These are phyloP conservation scores for Nemotelus nigrinus DNA, from an alignment of 2,888 invertebrate genomes.

Conservation along the genomic window DNA sequence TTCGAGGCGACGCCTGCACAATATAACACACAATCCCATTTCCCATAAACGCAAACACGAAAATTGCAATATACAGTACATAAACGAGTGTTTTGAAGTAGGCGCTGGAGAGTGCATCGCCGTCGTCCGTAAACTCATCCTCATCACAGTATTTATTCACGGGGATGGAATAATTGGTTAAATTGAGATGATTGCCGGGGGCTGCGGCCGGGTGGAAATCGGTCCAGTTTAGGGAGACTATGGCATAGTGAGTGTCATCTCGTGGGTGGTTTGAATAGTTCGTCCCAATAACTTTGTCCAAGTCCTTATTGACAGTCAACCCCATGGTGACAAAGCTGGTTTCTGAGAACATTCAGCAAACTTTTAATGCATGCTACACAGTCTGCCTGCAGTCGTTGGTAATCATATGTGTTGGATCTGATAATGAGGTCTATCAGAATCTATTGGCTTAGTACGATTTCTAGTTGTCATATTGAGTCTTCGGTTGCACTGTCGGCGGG, in stretches of 20 bases:
- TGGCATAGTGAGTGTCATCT: background rate
- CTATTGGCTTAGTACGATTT: too few species aligned
- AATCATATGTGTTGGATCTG: too few species aligned
- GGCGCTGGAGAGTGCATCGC: conserved; percentile 62
- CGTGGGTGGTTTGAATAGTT: conserved; percentile 14
- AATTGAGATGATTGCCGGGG: background rate
- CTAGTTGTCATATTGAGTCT: too few species aligned
- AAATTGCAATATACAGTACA: conserved; percentile 76
- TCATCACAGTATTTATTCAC: conserved; percentile 33
- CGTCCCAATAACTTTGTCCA: background rate
- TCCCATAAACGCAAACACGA: conserved; percentile 76
- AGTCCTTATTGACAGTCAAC: background rate
- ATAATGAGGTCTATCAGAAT: too few species aligned
- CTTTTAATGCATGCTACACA: background rate
- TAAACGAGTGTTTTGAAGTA: conserved; percentile 75
- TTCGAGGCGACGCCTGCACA: conserved; percentile 82
- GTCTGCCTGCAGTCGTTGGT: too few species aligned
- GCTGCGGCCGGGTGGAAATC: background rate
- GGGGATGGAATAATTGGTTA: conserved; percentile 1
- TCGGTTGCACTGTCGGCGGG: too few species aligned
- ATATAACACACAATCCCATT: conserved; percentile 88
- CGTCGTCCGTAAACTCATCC: conserved; percentile 54
- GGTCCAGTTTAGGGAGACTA: conserved; percentile 27
- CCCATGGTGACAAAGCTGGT: conserved; percentile 8
- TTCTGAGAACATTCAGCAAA: background rate